Evolutionary conservation across 1,140 invertebrate genomes (phyloP), one percentile per base, ranked within the genome.

Genomic region (Zaprionus camerounensis): DNA sequence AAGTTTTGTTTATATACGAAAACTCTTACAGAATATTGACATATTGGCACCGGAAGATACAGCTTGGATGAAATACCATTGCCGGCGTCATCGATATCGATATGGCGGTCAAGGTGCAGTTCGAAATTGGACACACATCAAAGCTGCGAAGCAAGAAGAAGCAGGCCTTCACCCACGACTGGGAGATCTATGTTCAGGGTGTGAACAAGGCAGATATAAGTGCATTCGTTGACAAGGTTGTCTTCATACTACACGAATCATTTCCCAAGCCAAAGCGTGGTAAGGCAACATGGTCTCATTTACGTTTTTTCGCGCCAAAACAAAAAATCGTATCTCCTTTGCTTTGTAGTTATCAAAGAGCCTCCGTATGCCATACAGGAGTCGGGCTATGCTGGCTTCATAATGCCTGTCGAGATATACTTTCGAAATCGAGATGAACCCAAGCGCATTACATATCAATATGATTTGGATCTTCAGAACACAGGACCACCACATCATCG

Each of bases 151-250:
- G 95, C 17, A 96, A 97, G 91, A 95, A 94, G 26, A 80, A 88
- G 17, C 96, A 98, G 93, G 98, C 97, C 15, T 99, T 97, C 87
- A 99, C 98, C 76, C 98, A 99, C 94, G 98, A 99, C 92, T 99
- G 98, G 98, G 97, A 98, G 93, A 96, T 99, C n/a, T 99, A 97
- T 94, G 97, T 99, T 5, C 94, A 96, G 62, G 98, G 98, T 67
- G 95, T 95, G 76, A 97, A 98, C 83, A 96, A 96, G 76, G 95
- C 95, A 72, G 96, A 97, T 83, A 98, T 99, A 78, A 95, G 97
- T 79, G 94, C 97, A 90, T 99, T 97, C 94, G 95, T 99, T 46
- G 98, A 99, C 58, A 99, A 98, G 95, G 97, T 99, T 77, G 96
- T 99, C 4, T 99, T 99, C 93, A 93, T 96, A 91, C 94, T 99